phyloP scores from a whole-genome alignment of 2,113 vertebrate species.

The Promerops cafer region DNA sequence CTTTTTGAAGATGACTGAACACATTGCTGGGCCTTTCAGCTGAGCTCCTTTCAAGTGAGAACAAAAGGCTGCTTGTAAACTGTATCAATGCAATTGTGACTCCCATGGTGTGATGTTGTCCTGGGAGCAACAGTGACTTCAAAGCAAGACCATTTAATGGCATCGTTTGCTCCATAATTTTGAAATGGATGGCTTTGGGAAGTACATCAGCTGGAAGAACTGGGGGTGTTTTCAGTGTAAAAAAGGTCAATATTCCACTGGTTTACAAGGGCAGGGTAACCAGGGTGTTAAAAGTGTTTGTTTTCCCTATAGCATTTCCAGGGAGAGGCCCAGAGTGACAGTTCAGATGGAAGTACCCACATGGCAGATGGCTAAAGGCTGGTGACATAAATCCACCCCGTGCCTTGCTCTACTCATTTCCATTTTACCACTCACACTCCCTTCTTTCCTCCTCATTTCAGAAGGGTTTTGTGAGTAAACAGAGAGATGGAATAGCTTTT shows the following conservation, averaged over 20 bases:
- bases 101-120: neutral
- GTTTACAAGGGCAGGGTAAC: neutral
- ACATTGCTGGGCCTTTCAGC: constrained; percentile 27
- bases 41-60: constrained; percentile 19
- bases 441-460: neutral
- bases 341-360: neutral
- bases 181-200: neutral
- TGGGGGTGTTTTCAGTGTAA: neutral
- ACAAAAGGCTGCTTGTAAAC: constrained; percentile 26
- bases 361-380: neutral
- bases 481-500: neutral
- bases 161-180: neutral
- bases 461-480: neutral
- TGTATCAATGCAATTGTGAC: neutral
- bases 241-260: neutral
- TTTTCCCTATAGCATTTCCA: neutral
- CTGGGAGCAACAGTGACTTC: neutral
- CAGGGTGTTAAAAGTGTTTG: neutral
- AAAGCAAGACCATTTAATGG: neutral
- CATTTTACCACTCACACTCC: neutral
- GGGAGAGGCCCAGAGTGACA: neutral
- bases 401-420: neutral
- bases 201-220: neutral
- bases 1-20: constrained; percentile 32
- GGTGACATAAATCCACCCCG: neutral